Percentiles rank a stretch among this genome's conserved stretches.
These are phyloP conservation scores for Dipus sagitta DNA, from an alignment of 2,797 vertebrate species.

Conservation along the genomic window DNA sequence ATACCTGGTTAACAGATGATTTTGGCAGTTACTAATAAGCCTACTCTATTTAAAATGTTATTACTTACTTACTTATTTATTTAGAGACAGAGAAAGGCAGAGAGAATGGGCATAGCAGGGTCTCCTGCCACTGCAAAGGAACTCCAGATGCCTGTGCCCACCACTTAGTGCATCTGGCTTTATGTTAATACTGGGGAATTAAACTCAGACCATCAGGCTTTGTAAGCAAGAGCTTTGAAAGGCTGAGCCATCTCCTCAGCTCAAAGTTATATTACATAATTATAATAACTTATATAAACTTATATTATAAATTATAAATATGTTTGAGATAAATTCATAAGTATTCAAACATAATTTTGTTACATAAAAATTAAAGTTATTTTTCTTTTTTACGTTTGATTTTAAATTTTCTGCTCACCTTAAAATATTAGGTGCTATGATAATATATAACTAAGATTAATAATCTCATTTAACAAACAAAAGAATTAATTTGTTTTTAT, in stretches of 20 bases:
- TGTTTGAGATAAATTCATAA: neutral
- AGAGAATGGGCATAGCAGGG: no score
- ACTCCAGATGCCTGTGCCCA: no score
- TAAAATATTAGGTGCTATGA: slow-evolving; percentile 57
- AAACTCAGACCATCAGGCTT: no score
- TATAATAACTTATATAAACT: no score
- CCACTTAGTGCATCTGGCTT: no score
- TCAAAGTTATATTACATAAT: no score
- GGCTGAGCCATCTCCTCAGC: no score
- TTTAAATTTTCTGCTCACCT: slow-evolving; percentile 38
- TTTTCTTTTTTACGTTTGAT: neutral
- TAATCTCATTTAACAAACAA: slow-evolving; percentile 41
- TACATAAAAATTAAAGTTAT: neutral
- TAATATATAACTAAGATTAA: slow-evolving; percentile 66
- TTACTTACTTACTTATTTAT: no score
- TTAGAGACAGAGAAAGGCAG: no score
- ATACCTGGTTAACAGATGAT: neutral
- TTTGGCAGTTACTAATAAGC: neutral
- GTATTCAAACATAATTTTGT: slow-evolving; percentile 52
- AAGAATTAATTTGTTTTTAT: slow-evolving; percentile 68
- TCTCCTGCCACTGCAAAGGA: no score
- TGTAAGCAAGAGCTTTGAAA: no score
- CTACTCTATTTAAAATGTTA: neutral
- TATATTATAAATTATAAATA: slow-evolving; percentile 5
- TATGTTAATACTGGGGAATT: no score